Evolutionary conservation across 1,140 invertebrate species (phyloP).

Genomic region (Zaprionus nigranus): DNA sequence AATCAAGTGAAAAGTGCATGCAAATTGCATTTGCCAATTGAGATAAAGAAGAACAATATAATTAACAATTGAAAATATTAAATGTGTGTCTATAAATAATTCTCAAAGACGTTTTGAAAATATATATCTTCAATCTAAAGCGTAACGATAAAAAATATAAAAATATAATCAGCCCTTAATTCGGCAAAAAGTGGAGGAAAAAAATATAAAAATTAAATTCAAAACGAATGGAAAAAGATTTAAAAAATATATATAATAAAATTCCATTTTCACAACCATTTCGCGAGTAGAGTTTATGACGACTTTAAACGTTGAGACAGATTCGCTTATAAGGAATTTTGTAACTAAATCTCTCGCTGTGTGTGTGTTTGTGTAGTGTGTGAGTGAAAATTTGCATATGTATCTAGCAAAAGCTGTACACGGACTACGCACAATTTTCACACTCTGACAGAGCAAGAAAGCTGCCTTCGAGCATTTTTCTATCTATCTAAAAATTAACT

Average conservation of each 20-base stretch:
- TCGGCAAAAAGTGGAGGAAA: slow-evolving; percentile 17
- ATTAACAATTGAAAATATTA: slow-evolving; percentile 20
- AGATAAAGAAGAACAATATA: slow-evolving; percentile 7
- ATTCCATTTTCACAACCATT: background rate
- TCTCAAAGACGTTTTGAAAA: slow-evolving; percentile 7
- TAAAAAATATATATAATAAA: background rate
- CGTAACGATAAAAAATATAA: slow-evolving; percentile 13
- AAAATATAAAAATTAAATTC: slow-evolving; percentile 1
- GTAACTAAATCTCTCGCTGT: slow-evolving; percentile 79
- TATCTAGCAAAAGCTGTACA: slow-evolving; percentile 58
- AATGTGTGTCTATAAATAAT: slow-evolving; percentile 60
- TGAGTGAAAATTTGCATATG: slow-evolving; percentile 57
- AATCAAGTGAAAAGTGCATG: slow-evolving; percentile 67
- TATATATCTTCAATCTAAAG: slow-evolving; percentile 12
- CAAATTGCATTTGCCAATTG: slow-evolving; percentile 38
- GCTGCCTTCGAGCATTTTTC: slow-evolving; percentile 43
- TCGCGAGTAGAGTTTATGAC: slow-evolving; percentile 45
- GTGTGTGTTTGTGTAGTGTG: slow-evolving; percentile 32
- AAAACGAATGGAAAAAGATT: slow-evolving; percentile 5
- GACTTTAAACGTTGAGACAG: slow-evolving; percentile 50
- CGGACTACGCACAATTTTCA: slow-evolving; percentile 70
- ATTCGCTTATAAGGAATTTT: slow-evolving; percentile 84
- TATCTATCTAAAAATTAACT: slow-evolving; percentile 76
- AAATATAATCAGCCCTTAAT: slow-evolving; percentile 21
- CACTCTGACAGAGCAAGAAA: slow-evolving; percentile 38